phyloP scores from a whole-genome alignment of 2,888 invertebrate species.

The Phorcus lineatus region DNA sequence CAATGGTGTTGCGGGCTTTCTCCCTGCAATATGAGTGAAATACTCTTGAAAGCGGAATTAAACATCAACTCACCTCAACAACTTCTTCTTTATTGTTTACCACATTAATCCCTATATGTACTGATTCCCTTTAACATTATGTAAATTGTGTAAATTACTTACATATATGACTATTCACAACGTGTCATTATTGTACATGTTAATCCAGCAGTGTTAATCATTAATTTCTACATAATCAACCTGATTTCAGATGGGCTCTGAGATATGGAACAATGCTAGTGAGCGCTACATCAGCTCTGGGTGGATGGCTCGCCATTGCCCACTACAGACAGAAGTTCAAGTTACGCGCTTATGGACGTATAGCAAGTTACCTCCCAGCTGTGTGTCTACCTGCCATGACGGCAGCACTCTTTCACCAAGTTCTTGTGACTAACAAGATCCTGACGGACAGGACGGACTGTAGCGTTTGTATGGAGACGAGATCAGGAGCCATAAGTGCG shows the following conservation, averaged over 20 bases:
- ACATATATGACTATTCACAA: too few species aligned
- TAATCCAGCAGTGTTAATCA: too few species aligned
- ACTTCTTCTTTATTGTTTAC: too few species aligned
- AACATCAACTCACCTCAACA: too few species aligned
- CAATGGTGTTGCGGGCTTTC: too few species aligned
- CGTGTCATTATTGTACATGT: too few species aligned
- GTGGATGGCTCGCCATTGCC: not conserved
- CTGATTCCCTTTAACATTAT: too few species aligned
- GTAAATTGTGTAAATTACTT: too few species aligned
- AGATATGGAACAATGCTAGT: not conserved
- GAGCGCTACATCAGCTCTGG: not conserved
- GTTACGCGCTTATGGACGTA: not conserved
- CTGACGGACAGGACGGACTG: not conserved
- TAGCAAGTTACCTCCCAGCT: not conserved
- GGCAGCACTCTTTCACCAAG: not conserved
- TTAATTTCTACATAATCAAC: too few species aligned
- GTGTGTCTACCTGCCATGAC: not conserved
- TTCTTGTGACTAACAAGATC: not conserved
- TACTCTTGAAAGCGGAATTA: too few species aligned
- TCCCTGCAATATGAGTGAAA: too few species aligned
- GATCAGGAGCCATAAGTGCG: constrained; percentile 4
- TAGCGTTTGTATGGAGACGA: not conserved
- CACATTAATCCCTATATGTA: too few species aligned
- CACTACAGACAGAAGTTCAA: constrained; percentile 14
- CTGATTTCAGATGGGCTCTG: constrained; percentile 19